phyloP scores from a whole-genome alignment of 2,888 invertebrate species.

The Noctua comes region DNA sequence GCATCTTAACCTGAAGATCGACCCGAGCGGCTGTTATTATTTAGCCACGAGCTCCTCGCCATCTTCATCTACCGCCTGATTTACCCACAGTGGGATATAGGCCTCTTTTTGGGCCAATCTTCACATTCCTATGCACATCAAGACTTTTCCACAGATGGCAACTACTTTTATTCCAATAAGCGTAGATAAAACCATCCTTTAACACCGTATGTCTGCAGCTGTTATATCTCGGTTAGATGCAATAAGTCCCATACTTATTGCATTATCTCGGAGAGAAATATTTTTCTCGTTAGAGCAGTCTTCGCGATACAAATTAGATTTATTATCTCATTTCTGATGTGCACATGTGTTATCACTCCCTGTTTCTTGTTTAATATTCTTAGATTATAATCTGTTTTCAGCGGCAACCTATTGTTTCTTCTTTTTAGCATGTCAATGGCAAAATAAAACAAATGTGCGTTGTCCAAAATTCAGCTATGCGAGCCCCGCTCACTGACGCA shows the following conservation, averaged over 20 bases:
- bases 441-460: not conserved
- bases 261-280: constrained; percentile 42
- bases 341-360: constrained; percentile 31
- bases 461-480: not conserved
- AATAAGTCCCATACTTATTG: constrained; percentile 31
- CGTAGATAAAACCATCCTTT: not conserved
- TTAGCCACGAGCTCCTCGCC: not conserved
- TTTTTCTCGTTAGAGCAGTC: constrained; percentile 40
- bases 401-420: not conserved
- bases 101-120: not conserved
- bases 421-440: not conserved
- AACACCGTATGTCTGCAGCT: constrained; percentile 9
- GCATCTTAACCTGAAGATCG: not conserved
- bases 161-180: not conserved
- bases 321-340: constrained; percentile 45
- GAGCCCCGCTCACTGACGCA: not conserved
- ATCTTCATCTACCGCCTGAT: not conserved
- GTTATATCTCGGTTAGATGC: not conserved
- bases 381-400: constrained; percentile 3
- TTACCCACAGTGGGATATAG: not conserved
- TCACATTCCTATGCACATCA: not conserved
- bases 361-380: not conserved
- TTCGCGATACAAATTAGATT: constrained; percentile 50
- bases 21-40: not conserved
- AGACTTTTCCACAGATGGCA: not conserved